Evolutionary conservation across 30 jellyfish, hydroid and myxozoan species (phyloP), one percentile per base, ranked within the genome.

Genomic region (Turritopsis dohrnii): DNA sequence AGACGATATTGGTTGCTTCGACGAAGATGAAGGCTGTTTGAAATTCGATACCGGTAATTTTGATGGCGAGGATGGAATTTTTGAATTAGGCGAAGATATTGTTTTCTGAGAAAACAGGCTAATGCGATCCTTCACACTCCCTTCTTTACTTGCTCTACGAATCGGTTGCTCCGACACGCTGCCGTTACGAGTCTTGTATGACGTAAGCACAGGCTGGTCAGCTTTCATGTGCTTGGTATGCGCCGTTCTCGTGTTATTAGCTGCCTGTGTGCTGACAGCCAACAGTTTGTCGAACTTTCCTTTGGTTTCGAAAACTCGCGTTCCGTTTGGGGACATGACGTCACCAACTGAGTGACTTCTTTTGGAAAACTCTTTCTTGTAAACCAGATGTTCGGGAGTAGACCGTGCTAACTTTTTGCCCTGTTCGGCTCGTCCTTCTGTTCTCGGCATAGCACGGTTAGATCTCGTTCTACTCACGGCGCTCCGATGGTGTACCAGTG

Each of bases 391-490:
- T 16, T 79, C 79, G 29, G 54, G 80, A 19, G 86, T 79, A 22
- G 28, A n/a, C 73, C 73, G 66, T 53, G 88, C 71, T 23, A 65
- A 18, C 72, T 74, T 84, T 54, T 76, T 79, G 91, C 29, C 82
- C 0, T 84, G 90, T 0, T 82, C 76, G 65, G 91, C 96, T 16
- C 97, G 88, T 22, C 97, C 97, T 29, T 83, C 88, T 25, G 96
- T 90, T 76, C 96, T 28, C 54, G 79, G 66, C 8, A 86, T 21
- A 24, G 23, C 52, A 0, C 65, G 53, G 23, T 29, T 26, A 13
- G 89, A 71, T 20, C 88, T 25, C 71, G 81, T 81, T 69, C 77
- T 69, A 41, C 85, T 76, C 54, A 82, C 73, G 28, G 73, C 52
- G 16, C 96, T 86, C 24, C 96, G 86, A 53, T 90, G 96, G 18